Evolutionary conservation across 2,113 vertebrate genomes (phyloP), one percentile per base, ranked within the genome.

Genomic region (Sigmodon hispidus): DNA sequence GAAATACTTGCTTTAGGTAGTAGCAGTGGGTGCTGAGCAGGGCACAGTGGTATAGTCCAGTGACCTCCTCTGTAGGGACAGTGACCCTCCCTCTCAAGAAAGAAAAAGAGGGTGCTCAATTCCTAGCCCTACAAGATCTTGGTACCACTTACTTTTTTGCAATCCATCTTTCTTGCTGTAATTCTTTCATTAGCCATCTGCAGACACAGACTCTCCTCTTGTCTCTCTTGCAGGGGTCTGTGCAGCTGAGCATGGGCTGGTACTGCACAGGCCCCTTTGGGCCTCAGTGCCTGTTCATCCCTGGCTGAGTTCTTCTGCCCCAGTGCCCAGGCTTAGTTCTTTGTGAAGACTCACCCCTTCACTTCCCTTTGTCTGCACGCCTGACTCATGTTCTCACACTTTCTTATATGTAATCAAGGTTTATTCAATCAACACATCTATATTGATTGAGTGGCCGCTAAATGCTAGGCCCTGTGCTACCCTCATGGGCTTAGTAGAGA

Each of bases 371-470:
- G 61, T 75, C 79, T 55, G 16, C 0, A 3, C 72, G 6, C 22
- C 69, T 43, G 45, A 81, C 17, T 81, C 89, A 22, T 55, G 50
- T 31, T 67, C n/a, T 76, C 75, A 65, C 40, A 34, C n/a, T 77
- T 76, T 8, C 50, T 85, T 94, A 22, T 40, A 29, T 86, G 69
- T 92, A 75, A 91, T 69, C 40, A 72, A 81, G 77, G 19, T 16
- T 80, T 73, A 86, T 63, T 94, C 50, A 11, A 4, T 83, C 52
- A 43, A 52, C 73, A 65, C 36, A 45, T 34, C 26, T 22, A 31
- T 34, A 34, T 36, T 67, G 80, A 94, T 21, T 55, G 69, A 90
- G 89, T 50, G 69, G 75, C 84, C 40, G 3, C 80, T 31, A 11
- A 89, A 59, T 24, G 31, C 89, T 85, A 50, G 90, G 26, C 61